phyloP scores from a whole-genome alignment of 1,140 invertebrate species.

The Nephila pilipes region DNA sequence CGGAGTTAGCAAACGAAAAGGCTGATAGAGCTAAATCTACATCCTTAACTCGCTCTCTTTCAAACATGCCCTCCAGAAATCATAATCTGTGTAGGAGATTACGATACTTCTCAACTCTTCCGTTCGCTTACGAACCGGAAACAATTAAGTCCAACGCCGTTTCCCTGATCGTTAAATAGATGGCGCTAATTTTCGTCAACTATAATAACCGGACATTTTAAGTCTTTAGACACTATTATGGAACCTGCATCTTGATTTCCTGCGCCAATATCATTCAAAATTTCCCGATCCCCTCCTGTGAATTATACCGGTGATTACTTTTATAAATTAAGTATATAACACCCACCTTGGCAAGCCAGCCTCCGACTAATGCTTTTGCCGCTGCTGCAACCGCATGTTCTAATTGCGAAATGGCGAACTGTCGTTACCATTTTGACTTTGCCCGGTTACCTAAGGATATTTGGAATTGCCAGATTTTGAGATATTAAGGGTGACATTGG shows the following conservation, averaged over 20 bases:
- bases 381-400: constrained; percentile 17
- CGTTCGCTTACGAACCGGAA: constrained; percentile 65
- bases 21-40: constrained; percentile 35
- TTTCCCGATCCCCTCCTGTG: constrained; percentile 41
- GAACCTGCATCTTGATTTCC: constrained; percentile 73
- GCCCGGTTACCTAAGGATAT: constrained; percentile 39
- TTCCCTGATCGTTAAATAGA: constrained; percentile 76
- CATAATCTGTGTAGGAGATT: constrained; percentile 68
- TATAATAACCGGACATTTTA: constrained; percentile 76
- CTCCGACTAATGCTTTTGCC: not conserved
- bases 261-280: constrained; percentile 74
- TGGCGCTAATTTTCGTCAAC: constrained; percentile 76
- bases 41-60: constrained; percentile 1
- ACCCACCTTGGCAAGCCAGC: not conserved
- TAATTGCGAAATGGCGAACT: constrained; percentile 65
- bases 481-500: constrained; percentile 61
- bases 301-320: constrained; percentile 72
- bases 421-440: constrained; percentile 71
- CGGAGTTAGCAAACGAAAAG: not conserved
- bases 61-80: constrained; percentile 58
- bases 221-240: constrained; percentile 76
- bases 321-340: constrained; percentile 71
- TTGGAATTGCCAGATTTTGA: constrained; percentile 28
- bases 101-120: constrained; percentile 67
- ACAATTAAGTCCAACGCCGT: constrained; percentile 69